These are phyloP conservation scores for Diplodus sargus DNA, from an alignment of 2,797 vertebrate genomes.

Conservation along the genomic window DNA sequence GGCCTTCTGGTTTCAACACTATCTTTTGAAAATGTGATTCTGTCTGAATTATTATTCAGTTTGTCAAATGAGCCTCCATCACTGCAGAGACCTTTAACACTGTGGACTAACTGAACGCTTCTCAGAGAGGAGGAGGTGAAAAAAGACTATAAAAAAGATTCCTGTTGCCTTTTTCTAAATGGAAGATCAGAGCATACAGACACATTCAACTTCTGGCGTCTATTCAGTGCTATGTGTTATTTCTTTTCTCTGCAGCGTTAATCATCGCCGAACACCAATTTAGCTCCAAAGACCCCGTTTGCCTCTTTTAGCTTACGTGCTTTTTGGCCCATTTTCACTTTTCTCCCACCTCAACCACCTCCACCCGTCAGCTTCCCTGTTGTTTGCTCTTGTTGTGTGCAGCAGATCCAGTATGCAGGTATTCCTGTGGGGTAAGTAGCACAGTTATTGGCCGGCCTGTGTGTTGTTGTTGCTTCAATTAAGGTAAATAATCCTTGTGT, in stretches of 20 bases:
- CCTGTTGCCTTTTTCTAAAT: not conserved
- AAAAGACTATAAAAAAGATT: not conserved
- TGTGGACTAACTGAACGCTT: not conserved
- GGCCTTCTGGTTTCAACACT: not conserved
- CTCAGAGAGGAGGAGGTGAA: not conserved
- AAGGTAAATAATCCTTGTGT: too few relatives aligned
- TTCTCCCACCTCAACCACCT: not conserved
- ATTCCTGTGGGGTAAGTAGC: too few relatives aligned
- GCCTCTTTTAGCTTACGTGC: not conserved
- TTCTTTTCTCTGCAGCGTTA: constrained; percentile 2
- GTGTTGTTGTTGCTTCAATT: too few relatives aligned
- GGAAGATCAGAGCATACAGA: not conserved
- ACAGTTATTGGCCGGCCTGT: too few relatives aligned
- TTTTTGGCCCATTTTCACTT: constrained; percentile 8
- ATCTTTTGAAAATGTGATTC: not conserved
- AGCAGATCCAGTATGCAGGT: not conserved
- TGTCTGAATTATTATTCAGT: not conserved
- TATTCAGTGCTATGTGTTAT: not conserved
- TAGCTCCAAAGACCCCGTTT: not conserved
- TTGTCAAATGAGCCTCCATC: not conserved
- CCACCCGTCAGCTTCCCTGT: not conserved
- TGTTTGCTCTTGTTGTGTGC: not conserved
- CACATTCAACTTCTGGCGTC: not conserved
- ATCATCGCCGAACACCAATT: not conserved
- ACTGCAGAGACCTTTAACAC: constrained; percentile 5